These are phyloP conservation scores for Amitus sp. DNA, from an alignment of 2,888 invertebrate species.

Conservation along the genomic window DNA sequence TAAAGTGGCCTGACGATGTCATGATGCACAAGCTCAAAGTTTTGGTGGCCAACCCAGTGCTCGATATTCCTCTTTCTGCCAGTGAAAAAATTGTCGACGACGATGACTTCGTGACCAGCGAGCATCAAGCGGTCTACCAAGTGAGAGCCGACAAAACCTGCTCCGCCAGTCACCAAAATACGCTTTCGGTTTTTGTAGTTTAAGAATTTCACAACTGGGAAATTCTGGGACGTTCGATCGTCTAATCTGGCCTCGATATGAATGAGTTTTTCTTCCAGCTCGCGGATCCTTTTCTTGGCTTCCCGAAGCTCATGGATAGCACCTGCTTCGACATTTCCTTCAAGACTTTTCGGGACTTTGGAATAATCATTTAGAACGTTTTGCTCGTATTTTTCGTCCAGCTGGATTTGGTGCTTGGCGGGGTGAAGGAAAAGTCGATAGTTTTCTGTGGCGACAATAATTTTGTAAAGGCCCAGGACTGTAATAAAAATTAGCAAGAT, in stretches of 20 bases:
- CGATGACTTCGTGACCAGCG: conserved; percentile 95
- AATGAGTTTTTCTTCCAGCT: conserved; percentile 78
- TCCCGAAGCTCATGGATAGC: conserved; percentile 69
- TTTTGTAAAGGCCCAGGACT: conserved; percentile 66
- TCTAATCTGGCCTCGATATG: conserved; percentile 76
- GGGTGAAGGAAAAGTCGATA: conserved; percentile 43
- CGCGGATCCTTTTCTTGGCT: conserved; percentile 73
- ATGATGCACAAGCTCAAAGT: conserved; percentile 98
- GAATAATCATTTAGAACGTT: not conserved
- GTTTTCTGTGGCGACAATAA: conserved; percentile 59
- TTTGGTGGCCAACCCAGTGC: conserved; percentile 99
- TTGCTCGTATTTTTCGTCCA: conserved; percentile 8
- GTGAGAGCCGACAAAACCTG: conserved; percentile 99
- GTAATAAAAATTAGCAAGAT: conserved; percentile 37
- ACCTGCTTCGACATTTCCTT: conserved; percentile 31
- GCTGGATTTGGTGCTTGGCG: conserved; percentile 8
- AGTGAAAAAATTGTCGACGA: conserved; percentile 98
- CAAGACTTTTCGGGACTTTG: conserved; percentile 16
- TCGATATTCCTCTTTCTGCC: conserved; percentile 97
- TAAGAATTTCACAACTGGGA: conserved; percentile 90
- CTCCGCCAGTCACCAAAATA: conserved; percentile 95
- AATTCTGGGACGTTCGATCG: conserved; percentile 75
- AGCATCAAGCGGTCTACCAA: conserved; percentile 95
- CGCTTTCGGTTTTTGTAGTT: conserved; percentile 93
- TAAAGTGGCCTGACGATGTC: conserved; percentile 98